Conservation (phyloP, 2,888 invertebrate species). For the Hoplodrina blanda region DNA sequence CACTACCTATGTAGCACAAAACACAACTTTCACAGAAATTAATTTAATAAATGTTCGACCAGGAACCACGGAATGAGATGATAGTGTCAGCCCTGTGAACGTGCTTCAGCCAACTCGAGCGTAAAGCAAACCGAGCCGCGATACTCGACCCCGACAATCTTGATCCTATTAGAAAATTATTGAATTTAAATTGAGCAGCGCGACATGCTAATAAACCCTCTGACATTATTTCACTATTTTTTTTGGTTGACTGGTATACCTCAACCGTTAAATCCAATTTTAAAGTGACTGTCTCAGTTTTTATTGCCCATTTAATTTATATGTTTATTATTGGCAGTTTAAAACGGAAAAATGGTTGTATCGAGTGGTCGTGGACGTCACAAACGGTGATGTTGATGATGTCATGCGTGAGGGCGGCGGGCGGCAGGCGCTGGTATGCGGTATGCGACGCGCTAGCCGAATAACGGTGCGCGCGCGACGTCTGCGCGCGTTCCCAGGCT, state of each 20-base stretch:
- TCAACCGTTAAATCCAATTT: slow-evolving; percentile 61
- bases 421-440: slow-evolving; percentile 61
- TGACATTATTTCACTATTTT: slow-evolving; percentile 56
- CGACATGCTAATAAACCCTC: slow-evolving; percentile 53
- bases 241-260: slow-evolving; percentile 57
- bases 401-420: slow-evolving; percentile 69
- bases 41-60: slow-evolving; percentile 10
- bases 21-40: slow-evolving; percentile 13
- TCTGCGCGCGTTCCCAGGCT: slow-evolving; percentile 80
- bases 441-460: slow-evolving; percentile 62
- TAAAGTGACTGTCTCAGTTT: slow-evolving; percentile 61
- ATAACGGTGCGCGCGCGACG: slow-evolving; percentile 78
- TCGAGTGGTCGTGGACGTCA: slow-evolving; percentile 69
- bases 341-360: slow-evolving; percentile 62
- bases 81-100: slow-evolving; percentile 20
- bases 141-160: slow-evolving; percentile 29
- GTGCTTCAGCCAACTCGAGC: slow-evolving; percentile 39
- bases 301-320: slow-evolving; percentile 67
- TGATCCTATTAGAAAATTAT: slow-evolving; percentile 37
- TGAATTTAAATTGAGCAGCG: slow-evolving; percentile 2
- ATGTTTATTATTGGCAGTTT: slow-evolving; percentile 65
- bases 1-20: neutral
- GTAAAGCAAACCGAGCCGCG: slow-evolving; percentile 37
- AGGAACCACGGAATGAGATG: slow-evolving; percentile 21
- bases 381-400: slow-evolving; percentile 68